Evolutionary conservation across 1,140 invertebrate species (phyloP), one percentile per base, ranked within the genome.

Genomic region (Ooceraea biroi): DNA sequence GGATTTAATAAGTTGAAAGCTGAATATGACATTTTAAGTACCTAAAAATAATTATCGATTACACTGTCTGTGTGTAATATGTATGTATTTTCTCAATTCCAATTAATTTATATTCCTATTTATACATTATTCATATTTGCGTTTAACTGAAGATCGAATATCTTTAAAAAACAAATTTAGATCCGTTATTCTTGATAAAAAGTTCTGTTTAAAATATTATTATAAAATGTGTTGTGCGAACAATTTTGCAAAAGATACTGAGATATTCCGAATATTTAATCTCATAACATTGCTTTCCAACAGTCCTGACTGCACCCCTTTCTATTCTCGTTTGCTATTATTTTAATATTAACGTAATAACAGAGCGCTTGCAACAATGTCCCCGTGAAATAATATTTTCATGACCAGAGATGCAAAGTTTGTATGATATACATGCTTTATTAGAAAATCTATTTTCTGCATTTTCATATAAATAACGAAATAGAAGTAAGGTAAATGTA

Each of bases 11-110:
- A 0, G 8, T 83, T 90, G 41, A 69, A 90, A 19, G 25, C 63
- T 0, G 89, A 85, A 30, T 89, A 90, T 10, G 89, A 86, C 17
- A 76, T 73, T 36, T 90, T 89, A 3, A 90, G 3, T 10, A 89
- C 19, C 88, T 90, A 57, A 4, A 83, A 85, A 57, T 14, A 27
- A 63, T 41, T 41, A 2, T 19, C 14, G 8, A 36, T 36, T 46
- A 17, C 82, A 89, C 83, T 60, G 10, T 36, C 7, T 7, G 36
- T 36, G 7, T 36, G 36, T 36, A 7, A 36, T 36, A 36, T 36
- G 36, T 7, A 36, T 36, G 36, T 36, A 36, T 2, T 36, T 36
- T 36, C 36, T 36, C 36, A 36, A 36, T 36, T 7, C 7, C 36
- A 7, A 36, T 36, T 7, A 7, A 36, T 36, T 36, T 36, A 36